Evolutionary conservation across 2,888 invertebrate species (phyloP).

Genomic region (Hirtodrosophila cameraria): DNA sequence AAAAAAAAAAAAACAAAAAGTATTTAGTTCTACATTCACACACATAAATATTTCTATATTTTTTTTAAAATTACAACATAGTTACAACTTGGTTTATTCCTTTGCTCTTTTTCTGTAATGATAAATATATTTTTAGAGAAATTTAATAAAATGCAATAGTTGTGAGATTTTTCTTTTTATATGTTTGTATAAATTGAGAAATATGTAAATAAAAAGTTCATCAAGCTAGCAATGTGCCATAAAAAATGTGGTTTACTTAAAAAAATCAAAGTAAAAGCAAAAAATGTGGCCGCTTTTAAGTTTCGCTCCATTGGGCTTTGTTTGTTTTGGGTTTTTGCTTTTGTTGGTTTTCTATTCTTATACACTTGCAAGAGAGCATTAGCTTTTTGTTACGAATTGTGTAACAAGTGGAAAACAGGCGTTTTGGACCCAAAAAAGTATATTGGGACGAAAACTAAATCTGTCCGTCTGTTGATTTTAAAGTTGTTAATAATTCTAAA

Average conservation of each 20-base stretch:
- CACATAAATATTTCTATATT: constrained; percentile 13
- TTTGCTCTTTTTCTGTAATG: constrained; percentile 24
- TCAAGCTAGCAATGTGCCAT: constrained; percentile 25
- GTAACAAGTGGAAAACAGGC: too few relatives aligned
- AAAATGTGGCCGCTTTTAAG: constrained; percentile 8
- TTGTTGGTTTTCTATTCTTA: constrained; percentile 1
- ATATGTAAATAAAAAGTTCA: constrained; percentile 39
- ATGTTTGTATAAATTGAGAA: neutral
- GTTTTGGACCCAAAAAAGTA: too few relatives aligned
- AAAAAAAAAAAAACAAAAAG: too few relatives aligned
- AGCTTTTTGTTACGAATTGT: too few relatives aligned
- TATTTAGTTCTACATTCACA: constrained; percentile 26
- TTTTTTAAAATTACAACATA: constrained; percentile 45
- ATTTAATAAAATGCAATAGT: neutral
- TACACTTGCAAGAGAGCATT: too few relatives aligned
- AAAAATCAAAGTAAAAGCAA: constrained; percentile 52
- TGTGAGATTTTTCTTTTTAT: neutral
- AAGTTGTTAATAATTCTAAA: too few relatives aligned
- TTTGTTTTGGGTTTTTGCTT: constrained; percentile 36
- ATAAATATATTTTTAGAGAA: neutral
- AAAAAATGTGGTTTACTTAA: constrained; percentile 51
- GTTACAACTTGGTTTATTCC: constrained; percentile 27
- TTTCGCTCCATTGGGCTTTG: constrained; percentile 46
- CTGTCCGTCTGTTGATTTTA: too few relatives aligned
- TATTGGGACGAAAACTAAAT: too few relatives aligned